Percentiles rank a stretch among this genome's conserved stretches.
These are phyloP conservation scores for Ailuropoda melanoleuca DNA, from an alignment of 2,113 vertebrate species.

Conservation along the genomic window DNA sequence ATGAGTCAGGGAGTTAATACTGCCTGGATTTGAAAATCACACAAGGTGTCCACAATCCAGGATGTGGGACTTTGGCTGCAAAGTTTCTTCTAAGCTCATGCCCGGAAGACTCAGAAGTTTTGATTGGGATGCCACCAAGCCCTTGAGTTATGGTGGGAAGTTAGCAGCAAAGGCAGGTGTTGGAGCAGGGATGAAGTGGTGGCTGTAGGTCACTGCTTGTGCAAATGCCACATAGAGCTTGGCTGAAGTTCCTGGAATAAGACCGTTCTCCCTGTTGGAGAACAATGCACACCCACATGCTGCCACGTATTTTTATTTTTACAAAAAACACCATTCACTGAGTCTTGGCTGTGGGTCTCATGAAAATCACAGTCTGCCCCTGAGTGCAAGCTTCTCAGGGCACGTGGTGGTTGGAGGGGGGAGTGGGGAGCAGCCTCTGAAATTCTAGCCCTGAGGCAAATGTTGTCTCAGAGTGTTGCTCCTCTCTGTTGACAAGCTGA, in stretches of 20 bases:
- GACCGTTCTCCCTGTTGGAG: background rate
- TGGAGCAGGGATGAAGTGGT: background rate
- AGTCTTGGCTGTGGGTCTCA: background rate
- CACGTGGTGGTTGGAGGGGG: background rate
- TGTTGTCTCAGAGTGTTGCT: background rate
- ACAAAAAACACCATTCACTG: background rate
- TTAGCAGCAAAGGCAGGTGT: background rate
- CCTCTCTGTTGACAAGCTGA: background rate
- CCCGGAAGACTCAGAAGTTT: background rate
- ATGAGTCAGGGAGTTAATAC: background rate
- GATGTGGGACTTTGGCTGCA: accelerated
- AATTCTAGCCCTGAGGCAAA: background rate
- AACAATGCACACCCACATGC: background rate
- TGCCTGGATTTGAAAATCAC: background rate
- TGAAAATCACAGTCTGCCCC: background rate
- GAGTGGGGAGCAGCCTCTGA: background rate
- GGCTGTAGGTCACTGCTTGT: background rate
- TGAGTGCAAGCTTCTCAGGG: background rate
- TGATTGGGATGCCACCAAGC: background rate
- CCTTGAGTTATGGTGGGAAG: background rate
- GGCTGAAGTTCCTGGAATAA: background rate
- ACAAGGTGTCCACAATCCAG: background rate
- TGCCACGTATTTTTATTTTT: background rate
- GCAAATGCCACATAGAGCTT: background rate
- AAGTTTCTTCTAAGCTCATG: background rate